These are phyloP conservation scores for Oncorhynchus kisutch DNA, from an alignment of 2,113 vertebrate genomes.

Conservation along the genomic window DNA sequence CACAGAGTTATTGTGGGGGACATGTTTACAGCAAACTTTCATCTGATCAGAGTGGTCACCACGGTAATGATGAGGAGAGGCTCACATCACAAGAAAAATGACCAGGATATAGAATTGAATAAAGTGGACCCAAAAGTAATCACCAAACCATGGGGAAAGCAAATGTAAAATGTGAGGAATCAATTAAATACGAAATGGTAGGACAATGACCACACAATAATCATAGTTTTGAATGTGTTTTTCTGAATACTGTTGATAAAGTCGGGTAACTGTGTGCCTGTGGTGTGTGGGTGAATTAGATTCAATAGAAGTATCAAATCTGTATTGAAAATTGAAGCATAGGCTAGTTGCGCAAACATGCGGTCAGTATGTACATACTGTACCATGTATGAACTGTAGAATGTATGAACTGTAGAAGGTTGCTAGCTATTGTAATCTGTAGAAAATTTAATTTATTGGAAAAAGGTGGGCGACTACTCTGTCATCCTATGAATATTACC, in stretches of 20 bases:
- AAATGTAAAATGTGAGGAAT: slow-evolving; percentile 13
- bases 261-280: neutral
- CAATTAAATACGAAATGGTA: neutral
- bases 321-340: neutral
- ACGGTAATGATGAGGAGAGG: slow-evolving; percentile 55
- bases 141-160: slow-evolving; percentile 19
- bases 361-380: too few species aligned
- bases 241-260: neutral
- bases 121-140: slow-evolving; percentile 19
- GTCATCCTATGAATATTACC: neutral
- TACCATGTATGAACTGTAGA: neutral
- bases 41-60: slow-evolving; percentile 57
- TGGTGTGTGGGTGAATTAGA: neutral
- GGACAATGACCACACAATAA: slow-evolving; percentile 16
- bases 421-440: neutral
- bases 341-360: neutral
- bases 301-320: neutral
- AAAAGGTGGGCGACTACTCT: neutral
- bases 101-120: slow-evolving; percentile 34
- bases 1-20: slow-evolving; percentile 29
- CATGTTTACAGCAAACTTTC: slow-evolving; percentile 47
- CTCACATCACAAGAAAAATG: slow-evolving; percentile 32
- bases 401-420: neutral
- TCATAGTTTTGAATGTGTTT: neutral
- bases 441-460: neutral